Base-by-base conservation (phyloP, 1,140 invertebrate species). In the Pogonomyrmex californicus region DNA sequence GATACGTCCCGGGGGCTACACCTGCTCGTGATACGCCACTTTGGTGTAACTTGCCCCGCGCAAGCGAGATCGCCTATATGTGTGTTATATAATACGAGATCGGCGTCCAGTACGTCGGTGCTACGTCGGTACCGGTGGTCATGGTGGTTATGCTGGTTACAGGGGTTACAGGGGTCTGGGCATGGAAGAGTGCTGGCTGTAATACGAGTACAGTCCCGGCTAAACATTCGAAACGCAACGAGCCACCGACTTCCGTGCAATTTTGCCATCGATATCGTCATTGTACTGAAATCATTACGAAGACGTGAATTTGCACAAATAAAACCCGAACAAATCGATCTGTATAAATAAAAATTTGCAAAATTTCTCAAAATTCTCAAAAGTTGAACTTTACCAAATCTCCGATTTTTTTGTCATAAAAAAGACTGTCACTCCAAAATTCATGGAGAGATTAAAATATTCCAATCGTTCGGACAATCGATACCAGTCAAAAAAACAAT, bases 111-210 rank as follows among this genome's bases (percentile, higher is more conserved):
- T 63, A 54, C 82, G 58, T 65, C 86, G 68, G 23, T 44, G 47
- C 75, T 41, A 36, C 77, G 47, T 81, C 36, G 47, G 65, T 81
- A 81, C 30, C 63, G 63, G 62, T 81, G 88, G 70, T 89, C 89
- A 87, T 88, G 86, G 75, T 92, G 91, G 88, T 91, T 91, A 90
- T 86, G 86, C 87, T 91, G 90, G 89, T 93, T 92, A 91, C 87
- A 90, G 90, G 78, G 86, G 87, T 91, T 91, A 90, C 82, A 23
- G 23, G 23, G 23, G 91, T 92, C 90, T 90, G 88, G 79, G 63
- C 51, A 86, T 91, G 79, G 71, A 90, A 86, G 88, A 87, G 79
- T 58, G 65, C 49, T 62, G 75, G 75, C 83, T 86, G 85, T 85
- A 75, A 79, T 89, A 77, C 73, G 41, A 36, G 90, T 89, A 91